Base-by-base conservation (phyloP, 2,888 invertebrate genomes). In the Drosophila ustulata region DNA sequence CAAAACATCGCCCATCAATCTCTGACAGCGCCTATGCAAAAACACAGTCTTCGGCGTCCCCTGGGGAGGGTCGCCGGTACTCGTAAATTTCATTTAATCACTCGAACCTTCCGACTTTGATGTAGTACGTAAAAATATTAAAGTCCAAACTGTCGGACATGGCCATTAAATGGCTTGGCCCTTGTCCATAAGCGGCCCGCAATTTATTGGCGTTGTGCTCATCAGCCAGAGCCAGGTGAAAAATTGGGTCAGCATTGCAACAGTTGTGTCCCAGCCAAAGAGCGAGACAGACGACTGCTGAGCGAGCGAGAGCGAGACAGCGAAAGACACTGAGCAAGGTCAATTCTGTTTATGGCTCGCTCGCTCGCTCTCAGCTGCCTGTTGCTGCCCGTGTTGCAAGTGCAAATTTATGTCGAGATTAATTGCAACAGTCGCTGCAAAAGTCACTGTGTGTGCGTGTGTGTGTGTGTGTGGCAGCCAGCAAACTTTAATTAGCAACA, bases 71-170 rank as follows among this genome's bases (percentile, higher is more conserved):
- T n/a, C 6, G 13, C 18, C 11, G 66, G 57, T 50, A 66, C 79
- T 78, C 75, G 79, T 77, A 77, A 78, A 77, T 77, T 77, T 78
- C 66, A 77, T 78, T 77, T 77, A 78, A 77, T 77, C 77, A 77
- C 77, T 75, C 72, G 78, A 75, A 64, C 77, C 78, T 71, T 70
- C 45, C 75, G 78, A 77, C 77, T 77, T 74, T 70, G 75, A 78
- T 74, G 64, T 67, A 77, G 66, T 72, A 66, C 78, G 66, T 49
- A 74, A 73, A 78, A 78, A 78, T 69, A 78, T 77, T 78, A 74
- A 74, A 78, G 75, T 78, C 66, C 69, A 59, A 65, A 74, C 68
- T 71, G 78, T 78, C 73, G 65, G 78, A 77, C 72, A 76, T 71
- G 72, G 72, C 78, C 72, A 77, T 77, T 75, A 77, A 75, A 75